Evolutionary conservation across 2,888 invertebrate genomes (phyloP).

Genomic region (Tineola bisselliella): DNA sequence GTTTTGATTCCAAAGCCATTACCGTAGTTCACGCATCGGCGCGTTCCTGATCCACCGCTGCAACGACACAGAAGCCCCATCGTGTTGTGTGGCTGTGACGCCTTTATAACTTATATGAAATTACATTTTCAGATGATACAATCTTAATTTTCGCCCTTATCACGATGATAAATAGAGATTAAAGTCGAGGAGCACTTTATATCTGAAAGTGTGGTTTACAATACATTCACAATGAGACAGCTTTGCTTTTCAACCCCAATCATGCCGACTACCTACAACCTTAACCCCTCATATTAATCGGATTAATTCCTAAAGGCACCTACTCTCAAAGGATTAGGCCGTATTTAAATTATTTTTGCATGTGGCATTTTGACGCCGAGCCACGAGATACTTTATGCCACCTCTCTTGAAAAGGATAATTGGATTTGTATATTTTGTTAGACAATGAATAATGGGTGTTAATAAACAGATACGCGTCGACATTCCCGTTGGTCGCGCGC

Average conservation of each 20-base stretch:
- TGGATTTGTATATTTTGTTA: conserved; percentile 34
- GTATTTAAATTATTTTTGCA: conserved; percentile 52
- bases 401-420: conserved; percentile 11
- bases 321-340: conserved; percentile 32
- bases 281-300: conserved; percentile 30
- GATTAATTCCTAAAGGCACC: conserved; percentile 50
- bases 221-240: neutral
- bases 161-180: neutral
- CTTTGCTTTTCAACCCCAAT: conserved; percentile 11
- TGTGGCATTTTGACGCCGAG: conserved; percentile 42
- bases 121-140: neutral
- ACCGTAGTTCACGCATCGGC: neutral
- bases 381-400: neutral
- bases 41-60: conserved; percentile 8
- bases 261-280: conserved; percentile 6
- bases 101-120: neutral
- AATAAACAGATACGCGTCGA: conserved; percentile 38
- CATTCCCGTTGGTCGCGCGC: conserved; percentile 19
- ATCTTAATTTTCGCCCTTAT: neutral
- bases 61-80: neutral
- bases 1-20: conserved; percentile 10
- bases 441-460: conserved; percentile 42
- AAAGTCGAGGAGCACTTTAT: neutral
- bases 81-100: neutral
- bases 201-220: neutral